phyloP scores from a whole-genome alignment of 2,888 invertebrate species.

The Eucera pruinosa region DNA sequence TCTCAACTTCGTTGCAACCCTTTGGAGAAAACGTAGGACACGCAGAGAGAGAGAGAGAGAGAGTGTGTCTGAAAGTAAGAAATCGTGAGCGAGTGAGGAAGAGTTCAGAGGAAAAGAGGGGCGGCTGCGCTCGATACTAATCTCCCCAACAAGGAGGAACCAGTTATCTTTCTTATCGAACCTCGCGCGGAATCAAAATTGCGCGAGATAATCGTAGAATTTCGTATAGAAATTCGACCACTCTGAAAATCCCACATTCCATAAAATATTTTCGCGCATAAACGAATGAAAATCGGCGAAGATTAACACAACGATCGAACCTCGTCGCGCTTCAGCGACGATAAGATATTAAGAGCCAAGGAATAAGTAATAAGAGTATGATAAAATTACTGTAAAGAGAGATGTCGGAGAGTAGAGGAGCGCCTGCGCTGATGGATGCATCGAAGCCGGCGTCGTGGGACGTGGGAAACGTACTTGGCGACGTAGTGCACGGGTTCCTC shows the following conservation, averaged over 20 bases:
- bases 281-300: no score
- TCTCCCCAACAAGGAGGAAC: no score
- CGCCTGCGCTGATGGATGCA: slow-evolving; percentile 10
- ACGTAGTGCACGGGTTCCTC: background rate
- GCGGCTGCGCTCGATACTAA: slow-evolving; percentile 29
- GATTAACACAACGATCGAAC: no score
- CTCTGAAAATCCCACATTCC: no score
- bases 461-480: background rate
- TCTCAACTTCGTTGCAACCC: background rate
- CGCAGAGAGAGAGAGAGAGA: no score
- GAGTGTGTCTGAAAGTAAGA: slow-evolving; percentile 20
- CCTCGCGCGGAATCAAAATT: no score
- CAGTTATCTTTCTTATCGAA: no score
- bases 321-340: background rate
- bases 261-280: no score
- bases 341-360: background rate
- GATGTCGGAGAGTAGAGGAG: slow-evolving; percentile 21
- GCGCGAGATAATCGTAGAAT: no score
- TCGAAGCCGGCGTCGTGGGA: slow-evolving; percentile 21
- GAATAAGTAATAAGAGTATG: background rate
- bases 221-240: no score
- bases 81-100: background rate
- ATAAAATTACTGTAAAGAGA: slow-evolving; percentile 11
- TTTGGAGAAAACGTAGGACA: slow-evolving; percentile 7
- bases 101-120: background rate